Evolutionary conservation across 2,113 vertebrate species (phyloP), one percentile per base, ranked within the genome.

Genomic region (Rafetus swinhoei): DNA sequence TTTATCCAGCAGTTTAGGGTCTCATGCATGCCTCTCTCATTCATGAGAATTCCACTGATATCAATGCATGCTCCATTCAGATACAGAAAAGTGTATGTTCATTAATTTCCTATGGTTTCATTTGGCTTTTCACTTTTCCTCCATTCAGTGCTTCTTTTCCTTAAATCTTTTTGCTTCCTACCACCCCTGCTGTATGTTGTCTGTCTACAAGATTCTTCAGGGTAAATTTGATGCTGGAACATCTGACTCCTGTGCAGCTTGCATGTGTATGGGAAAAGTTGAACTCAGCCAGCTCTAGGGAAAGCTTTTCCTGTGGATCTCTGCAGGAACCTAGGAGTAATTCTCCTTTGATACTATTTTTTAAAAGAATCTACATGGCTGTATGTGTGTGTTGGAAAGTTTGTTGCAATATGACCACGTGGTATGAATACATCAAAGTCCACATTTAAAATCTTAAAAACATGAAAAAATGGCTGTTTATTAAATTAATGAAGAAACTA

Each of bases 221-320:
- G 92, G 84, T 95, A 93, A 96, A 97, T 96, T 92, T 97, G 96
- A 97, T 93, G 84, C 79, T 72, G 95, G 65, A 93, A 91, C 80
- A 9, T 92, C 95, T 95, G 95, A 95, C 88, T 96, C 77, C 84
- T 94, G 79, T 91, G 82, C 54, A 76, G 84, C 93, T 65, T 62
- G 90, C 86, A 94, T 95, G 97, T 97, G 97, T 97, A 96, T 97
- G 96, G 95, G 97, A 98, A 98, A 98, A 98, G 90, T 97, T 97
- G 97, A 98, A 94, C 81, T 7, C 77, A 97, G 62, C 82, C 94
- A 95, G 96, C 97, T 97, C 96, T 83, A 91, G 94, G 93, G 95
- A 96, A 93, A 95, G 88, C 5, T 95, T 96, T 97, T 95, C 81
- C 96, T 97, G 96, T 96, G 96, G 94, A 96, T 97, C 94, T 95